A percentile compares a stretch with the other conserved stretches of the same genome.
Conservation (phyloP, 2,797 vertebrate species). For the Tenualosa thibaudeaui region DNA sequence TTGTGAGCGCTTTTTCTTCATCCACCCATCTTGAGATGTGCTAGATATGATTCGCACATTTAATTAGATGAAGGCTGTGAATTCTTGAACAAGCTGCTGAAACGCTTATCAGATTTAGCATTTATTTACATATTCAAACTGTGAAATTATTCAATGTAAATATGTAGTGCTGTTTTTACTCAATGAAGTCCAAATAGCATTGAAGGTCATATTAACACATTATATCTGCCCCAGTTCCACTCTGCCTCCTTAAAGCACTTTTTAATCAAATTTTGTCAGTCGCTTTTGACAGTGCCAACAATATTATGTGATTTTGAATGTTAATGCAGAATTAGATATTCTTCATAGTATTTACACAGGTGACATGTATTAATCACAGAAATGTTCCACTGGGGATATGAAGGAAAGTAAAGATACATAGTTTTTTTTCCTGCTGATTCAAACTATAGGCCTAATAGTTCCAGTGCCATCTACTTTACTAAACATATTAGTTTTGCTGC, state of each 20-base stretch:
- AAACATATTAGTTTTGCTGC: background rate
- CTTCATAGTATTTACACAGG: background rate
- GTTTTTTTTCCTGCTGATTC: background rate
- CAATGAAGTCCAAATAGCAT: background rate
- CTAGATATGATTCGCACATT: conserved; percentile 1
- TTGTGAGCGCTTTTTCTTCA: background rate
- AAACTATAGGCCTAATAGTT: background rate
- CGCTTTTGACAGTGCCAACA: too few relatives aligned
- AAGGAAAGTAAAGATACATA: background rate
- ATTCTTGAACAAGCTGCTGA: background rate
- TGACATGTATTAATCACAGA: background rate
- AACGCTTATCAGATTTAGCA: background rate
- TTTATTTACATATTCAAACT: background rate
- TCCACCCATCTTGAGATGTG: background rate
- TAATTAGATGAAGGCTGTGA: conserved; percentile 2
- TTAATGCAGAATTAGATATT: too few relatives aligned
- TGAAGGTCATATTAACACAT: background rate
- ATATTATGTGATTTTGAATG: too few relatives aligned
- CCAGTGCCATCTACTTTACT: background rate
- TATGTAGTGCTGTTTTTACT: background rate
- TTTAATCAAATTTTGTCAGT: too few relatives aligned
- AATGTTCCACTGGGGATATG: background rate
- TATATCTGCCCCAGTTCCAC: background rate
- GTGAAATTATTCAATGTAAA: background rate
- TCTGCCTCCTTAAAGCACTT: background rate